Evolutionary conservation across 2,113 vertebrate genomes (phyloP), one percentile per base, ranked within the genome.

Genomic region (Pantherophis guttatus): DNA sequence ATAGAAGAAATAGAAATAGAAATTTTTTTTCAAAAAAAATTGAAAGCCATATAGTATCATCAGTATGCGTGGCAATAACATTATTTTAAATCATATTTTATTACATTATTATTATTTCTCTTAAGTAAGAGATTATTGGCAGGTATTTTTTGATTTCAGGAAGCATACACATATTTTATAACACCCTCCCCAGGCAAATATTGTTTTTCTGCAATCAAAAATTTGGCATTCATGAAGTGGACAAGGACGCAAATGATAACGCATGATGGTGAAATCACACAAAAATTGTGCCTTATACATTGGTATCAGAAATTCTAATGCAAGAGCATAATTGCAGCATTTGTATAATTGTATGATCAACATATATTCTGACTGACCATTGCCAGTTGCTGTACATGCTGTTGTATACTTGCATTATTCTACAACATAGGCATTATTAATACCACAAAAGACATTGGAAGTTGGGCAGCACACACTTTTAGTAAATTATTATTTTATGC

Each of bases 21-120:
- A 62, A 70, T 6, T 89, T 96, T 89, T 96, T 95, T 91, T 93
- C 95, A 39, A 39, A 48, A 85, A 96, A 94, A 62, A 90, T 92
- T 92, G n/a, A 26, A 94, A 65, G 29, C 94, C 95, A 91, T 95
- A 96, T 96, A 94, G 94, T 96, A 33, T 33, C 33, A 93, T 58
- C 4, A 15, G 54, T 48, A 62, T 2, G 0, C 48, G 94, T 91
- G 0, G 39, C 8, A 92, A 55, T 94, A 96, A 92, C 44, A 50
- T 4, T 57, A 15, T 29, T 96, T 96, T 95, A 95, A 95, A 89
- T 94, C 95, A 21, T 94, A 9, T 91, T 54, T 95, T 95, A 93
- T 87, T 13, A 1, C 8, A 89, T 48, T 92, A 93, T 88, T 48
- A 95, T 52, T 88, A 88, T 88, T 48, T 95, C 29, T 59, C 90